Conservation (phyloP, 2,888 invertebrate species). For the Acanthosepion pharaonis region DNA sequence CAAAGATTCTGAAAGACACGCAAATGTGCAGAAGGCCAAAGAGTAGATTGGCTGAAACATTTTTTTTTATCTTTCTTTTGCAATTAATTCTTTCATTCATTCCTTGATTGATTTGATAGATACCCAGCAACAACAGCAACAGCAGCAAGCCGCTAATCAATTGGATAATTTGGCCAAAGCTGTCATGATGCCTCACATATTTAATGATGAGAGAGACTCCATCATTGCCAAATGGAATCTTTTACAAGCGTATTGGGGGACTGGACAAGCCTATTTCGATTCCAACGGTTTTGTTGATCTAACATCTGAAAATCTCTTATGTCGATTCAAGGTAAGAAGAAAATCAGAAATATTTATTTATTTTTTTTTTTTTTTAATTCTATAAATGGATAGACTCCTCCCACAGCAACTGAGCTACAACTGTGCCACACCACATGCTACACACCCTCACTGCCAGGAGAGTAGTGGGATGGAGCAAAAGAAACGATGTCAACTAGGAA, state of each 20-base stretch:
- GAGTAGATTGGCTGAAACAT: not conserved
- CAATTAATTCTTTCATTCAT: not conserved
- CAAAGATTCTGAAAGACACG: too few relatives aligned
- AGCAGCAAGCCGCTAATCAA: constrained; percentile 58
- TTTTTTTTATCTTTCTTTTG: not conserved
- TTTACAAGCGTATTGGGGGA: constrained; percentile 81
- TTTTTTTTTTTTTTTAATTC: too few relatives aligned
- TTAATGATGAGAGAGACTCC: constrained; percentile 95
- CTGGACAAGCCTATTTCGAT: constrained; percentile 79
- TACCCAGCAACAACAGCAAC: constrained; percentile 54
- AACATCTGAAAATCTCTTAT: constrained; percentile 90
- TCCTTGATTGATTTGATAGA: constrained; percentile 39
- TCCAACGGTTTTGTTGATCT: constrained; percentile 85
- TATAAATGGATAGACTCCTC: too few relatives aligned
- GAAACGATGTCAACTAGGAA: too few relatives aligned
- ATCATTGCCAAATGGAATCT: constrained; percentile 96
- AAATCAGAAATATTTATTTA: not conserved
- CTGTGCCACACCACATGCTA: too few relatives aligned
- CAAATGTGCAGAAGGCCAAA: too few relatives aligned
- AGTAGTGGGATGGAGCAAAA: too few relatives aligned
- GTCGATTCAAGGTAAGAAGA: constrained; percentile 85
- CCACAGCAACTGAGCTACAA: too few relatives aligned
- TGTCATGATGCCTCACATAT: constrained; percentile 78
- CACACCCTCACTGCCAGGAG: too few relatives aligned
- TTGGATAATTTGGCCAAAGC: constrained; percentile 70